phyloP scores from a whole-genome alignment of 1,140 invertebrate genomes.

The Drosophila bocki region DNA sequence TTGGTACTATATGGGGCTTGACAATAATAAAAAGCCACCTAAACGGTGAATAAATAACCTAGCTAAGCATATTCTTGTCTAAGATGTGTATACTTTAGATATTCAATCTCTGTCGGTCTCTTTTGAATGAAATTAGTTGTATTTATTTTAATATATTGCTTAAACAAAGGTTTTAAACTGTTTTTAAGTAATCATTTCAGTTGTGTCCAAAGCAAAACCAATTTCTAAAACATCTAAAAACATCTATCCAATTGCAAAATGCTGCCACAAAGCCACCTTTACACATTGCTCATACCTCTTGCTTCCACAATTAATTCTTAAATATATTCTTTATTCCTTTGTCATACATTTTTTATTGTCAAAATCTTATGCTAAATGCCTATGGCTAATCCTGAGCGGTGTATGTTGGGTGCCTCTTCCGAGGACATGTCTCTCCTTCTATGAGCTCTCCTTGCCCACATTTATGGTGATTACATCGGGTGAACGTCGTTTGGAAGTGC shows the following conservation, averaged over 20 bases:
- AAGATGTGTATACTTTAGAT: neutral
- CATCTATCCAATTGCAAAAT: conserved; percentile 59
- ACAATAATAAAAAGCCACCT: neutral
- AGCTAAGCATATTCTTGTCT: neutral
- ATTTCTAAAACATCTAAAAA: neutral
- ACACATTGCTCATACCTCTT: neutral
- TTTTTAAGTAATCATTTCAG: neutral
- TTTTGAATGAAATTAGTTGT: neutral
- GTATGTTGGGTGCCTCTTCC: conserved; percentile 16
- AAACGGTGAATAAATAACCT: neutral
- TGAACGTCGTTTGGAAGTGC: conserved; percentile 22
- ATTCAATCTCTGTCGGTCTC: neutral
- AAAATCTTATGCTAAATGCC: conserved; percentile 53
- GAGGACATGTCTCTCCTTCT: conserved; percentile 8
- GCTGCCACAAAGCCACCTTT: conserved; percentile 35
- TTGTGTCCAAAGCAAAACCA: neutral
- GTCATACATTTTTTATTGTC: conserved; percentile 34
- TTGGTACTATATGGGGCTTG: neutral
- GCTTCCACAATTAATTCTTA: conserved; percentile 1
- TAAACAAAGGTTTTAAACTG: neutral
- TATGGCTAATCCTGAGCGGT: conserved; percentile 72
- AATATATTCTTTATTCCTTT: conserved; percentile 9
- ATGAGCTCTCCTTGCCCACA: conserved; percentile 74
- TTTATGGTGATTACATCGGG: conserved; percentile 81
- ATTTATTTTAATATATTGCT: neutral